Conservation (phyloP, 2,797 vertebrate species). For the Sandelia bainsii region DNA sequence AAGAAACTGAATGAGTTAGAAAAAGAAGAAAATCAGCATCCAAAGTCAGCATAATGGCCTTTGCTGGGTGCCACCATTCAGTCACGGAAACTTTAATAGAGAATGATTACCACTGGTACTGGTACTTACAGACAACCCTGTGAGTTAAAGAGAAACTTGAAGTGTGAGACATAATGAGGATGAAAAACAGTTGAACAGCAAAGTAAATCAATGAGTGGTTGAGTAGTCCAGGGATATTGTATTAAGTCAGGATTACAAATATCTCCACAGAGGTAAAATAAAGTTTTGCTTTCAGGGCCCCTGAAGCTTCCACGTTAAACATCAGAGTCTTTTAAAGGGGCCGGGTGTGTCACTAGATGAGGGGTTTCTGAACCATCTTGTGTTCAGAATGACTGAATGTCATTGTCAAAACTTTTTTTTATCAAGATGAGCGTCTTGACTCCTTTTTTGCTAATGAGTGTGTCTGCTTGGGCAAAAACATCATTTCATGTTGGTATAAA, state of each 20-base stretch:
- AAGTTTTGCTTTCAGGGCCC: constrained; percentile 19
- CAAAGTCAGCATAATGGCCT: constrained; percentile 21
- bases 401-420: constrained; percentile 7
- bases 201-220: constrained; percentile 66
- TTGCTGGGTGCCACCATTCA: constrained; percentile 45
- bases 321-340: constrained; percentile 3
- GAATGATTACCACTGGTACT: constrained; percentile 45
- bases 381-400: constrained; percentile 1
- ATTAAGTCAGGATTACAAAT: constrained; percentile 61
- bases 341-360: not conserved
- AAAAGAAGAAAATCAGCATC: constrained; percentile 24
- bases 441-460: not conserved
- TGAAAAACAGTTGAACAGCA: constrained; percentile 42
- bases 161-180: constrained; percentile 38
- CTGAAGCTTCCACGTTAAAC: constrained; percentile 8
- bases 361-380: constrained; percentile 12
- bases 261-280: constrained; percentile 26
- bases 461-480: not conserved
- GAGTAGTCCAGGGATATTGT: constrained; percentile 45
- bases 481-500: too few species aligned
- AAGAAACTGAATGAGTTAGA: not conserved
- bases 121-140: constrained; percentile 25
- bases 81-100: constrained; percentile 53
- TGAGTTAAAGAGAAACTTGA: constrained; percentile 43
- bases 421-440: not conserved